Percentiles rank a stretch among this genome's conserved stretches.
phyloP scores from a whole-genome alignment of 2,888 invertebrate species.

The Ophion ellenae region DNA sequence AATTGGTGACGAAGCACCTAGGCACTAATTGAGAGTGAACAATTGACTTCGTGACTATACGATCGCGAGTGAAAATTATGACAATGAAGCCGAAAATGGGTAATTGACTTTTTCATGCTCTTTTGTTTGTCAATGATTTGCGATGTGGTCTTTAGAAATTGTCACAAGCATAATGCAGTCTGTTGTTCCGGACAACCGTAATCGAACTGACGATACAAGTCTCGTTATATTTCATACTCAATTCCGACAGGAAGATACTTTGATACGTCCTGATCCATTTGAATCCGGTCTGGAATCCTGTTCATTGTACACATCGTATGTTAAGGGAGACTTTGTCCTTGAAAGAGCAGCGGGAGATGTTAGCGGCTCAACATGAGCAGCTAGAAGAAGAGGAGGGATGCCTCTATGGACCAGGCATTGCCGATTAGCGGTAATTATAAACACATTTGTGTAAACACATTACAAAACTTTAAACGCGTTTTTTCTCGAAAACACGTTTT shows the following conservation, averaged over 20 bases:
- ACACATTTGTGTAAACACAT: too few species aligned
- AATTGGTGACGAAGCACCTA: constrained; percentile 67
- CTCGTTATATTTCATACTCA: background rate
- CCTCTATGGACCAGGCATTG: too few species aligned
- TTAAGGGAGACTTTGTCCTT: too few species aligned
- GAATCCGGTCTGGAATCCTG: too few species aligned
- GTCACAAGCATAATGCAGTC: constrained; percentile 25
- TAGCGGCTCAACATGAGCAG: too few species aligned
- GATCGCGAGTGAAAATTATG: constrained; percentile 48
- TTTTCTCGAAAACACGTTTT: too few species aligned
- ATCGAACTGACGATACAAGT: background rate
- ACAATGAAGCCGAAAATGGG: constrained; percentile 42
- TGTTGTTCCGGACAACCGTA: constrained; percentile 16
- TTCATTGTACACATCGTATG: too few species aligned
- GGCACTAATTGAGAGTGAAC: constrained; percentile 58
- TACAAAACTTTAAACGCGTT: too few species aligned
- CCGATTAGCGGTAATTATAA: too few species aligned
- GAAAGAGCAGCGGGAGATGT: too few species aligned
- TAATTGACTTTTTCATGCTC: constrained; percentile 53
- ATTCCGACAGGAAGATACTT: background rate
- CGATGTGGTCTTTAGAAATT: constrained; percentile 34
- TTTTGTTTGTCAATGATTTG: constrained; percentile 41
- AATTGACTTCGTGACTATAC: constrained; percentile 46
- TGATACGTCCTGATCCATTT: too few species aligned
- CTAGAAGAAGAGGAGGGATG: too few species aligned